Conservation (phyloP, 64 coral and sea anemone genomes). For the Stichodactyla helianthus region DNA sequence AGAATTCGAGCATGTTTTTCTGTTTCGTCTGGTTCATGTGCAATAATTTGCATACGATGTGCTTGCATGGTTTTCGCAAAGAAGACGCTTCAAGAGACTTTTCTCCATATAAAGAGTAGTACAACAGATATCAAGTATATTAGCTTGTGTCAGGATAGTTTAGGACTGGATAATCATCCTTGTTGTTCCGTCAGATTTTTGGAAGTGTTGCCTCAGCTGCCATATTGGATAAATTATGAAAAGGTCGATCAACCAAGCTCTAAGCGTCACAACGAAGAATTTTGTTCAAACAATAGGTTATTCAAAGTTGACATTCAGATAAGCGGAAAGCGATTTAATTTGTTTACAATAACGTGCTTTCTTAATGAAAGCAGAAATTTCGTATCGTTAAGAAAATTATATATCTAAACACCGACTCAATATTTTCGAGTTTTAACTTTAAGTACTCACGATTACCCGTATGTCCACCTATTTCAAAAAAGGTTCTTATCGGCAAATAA, state of each 20-base stretch:
- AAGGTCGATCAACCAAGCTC: not conserved
- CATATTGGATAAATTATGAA: not conserved
- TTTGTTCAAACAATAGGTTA: constrained; percentile 6
- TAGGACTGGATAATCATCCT: not conserved
- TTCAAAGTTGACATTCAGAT: not conserved
- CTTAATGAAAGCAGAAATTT: not conserved
- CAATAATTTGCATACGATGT: constrained; percentile 8
- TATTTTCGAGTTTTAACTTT: no score
- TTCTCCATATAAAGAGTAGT: not conserved
- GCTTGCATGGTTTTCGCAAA: not conserved
- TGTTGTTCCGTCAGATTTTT: not conserved
- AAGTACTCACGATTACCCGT: no score
- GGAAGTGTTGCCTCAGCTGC: not conserved
- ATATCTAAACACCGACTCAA: no score
- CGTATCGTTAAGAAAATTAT: not conserved
- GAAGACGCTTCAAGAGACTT: not conserved
- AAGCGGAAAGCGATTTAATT: not conserved
- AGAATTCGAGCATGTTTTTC: not conserved
- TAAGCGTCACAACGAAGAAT: not conserved
- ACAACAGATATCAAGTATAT: not conserved
- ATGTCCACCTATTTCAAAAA: no score
- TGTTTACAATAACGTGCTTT: not conserved
- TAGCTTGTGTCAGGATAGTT: not conserved
- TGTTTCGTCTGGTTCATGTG: not conserved
- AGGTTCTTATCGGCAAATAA: no score